Percentiles rank a stretch among this genome's conserved stretches.
Conservation (phyloP, 2,113 vertebrate species). For the Todiramphus saurophagus region DNA sequence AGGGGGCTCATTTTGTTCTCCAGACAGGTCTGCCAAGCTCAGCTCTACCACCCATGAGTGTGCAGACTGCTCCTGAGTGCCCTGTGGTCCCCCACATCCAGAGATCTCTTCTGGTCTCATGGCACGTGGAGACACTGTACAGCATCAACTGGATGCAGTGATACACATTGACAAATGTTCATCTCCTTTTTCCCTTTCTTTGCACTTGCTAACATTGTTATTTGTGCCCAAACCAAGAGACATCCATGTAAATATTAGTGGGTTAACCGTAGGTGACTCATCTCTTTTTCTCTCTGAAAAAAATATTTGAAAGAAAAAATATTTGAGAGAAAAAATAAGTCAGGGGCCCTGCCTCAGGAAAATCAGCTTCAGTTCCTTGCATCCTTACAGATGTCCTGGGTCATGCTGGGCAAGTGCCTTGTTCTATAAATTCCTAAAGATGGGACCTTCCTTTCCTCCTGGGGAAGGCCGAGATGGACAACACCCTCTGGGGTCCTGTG, state of each 20-base stretch:
- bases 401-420: neutral
- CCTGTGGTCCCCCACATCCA: accelerated
- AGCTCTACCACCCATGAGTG: neutral
- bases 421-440: neutral
- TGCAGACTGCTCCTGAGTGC: neutral
- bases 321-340: neutral
- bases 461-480: neutral
- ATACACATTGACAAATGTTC: neutral
- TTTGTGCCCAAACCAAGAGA: neutral
- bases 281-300: neutral
- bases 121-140: neutral
- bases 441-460: neutral
- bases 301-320: neutral
- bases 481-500: neutral
- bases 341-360: neutral
- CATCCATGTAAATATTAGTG: neutral
- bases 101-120: neutral
- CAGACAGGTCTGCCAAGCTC: neutral
- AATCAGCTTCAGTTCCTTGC: neutral
- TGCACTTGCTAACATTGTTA: neutral
- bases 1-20: neutral
- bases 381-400: neutral
- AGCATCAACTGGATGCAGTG: neutral
- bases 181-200: neutral
- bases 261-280: neutral